Conservation (phyloP, 2,113 vertebrate genomes). For the Pluvianellus socialis region DNA sequence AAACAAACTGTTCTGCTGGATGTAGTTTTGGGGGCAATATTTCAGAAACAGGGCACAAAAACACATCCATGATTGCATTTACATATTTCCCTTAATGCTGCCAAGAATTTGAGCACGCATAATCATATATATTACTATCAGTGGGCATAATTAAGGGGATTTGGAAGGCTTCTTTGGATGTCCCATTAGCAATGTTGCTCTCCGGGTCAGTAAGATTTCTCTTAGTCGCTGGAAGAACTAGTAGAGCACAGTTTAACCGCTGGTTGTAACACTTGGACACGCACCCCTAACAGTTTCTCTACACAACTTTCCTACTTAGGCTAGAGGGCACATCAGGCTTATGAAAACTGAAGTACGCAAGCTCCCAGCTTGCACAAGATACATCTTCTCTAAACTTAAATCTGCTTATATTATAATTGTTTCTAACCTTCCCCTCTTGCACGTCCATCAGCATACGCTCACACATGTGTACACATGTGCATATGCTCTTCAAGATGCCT, state of each 20-base stretch:
- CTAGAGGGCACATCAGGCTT: background rate
- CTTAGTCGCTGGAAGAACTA: background rate
- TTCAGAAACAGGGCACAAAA: background rate
- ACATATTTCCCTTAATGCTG: background rate
- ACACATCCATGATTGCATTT: background rate
- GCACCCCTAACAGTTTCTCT: background rate
- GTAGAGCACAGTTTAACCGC: rapidly evolving
- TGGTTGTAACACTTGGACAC: background rate
- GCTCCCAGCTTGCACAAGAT: background rate
- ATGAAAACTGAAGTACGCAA: background rate
- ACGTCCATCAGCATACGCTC: background rate
- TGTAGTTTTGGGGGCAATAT: background rate
- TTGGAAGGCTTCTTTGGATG: background rate
- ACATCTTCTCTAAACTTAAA: background rate
- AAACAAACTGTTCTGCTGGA: background rate
- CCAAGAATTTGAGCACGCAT: background rate
- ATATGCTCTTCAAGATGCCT: background rate
- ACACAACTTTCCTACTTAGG: background rate
- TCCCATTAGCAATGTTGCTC: background rate
- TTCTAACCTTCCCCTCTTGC: background rate
- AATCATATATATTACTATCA: background rate
- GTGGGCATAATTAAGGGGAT: background rate
- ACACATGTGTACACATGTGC: background rate
- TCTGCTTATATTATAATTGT: background rate
- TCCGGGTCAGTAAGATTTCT: too few relatives aligned